phyloP scores from a whole-genome alignment of 2,888 invertebrate genomes.

The Allacma fusca region DNA sequence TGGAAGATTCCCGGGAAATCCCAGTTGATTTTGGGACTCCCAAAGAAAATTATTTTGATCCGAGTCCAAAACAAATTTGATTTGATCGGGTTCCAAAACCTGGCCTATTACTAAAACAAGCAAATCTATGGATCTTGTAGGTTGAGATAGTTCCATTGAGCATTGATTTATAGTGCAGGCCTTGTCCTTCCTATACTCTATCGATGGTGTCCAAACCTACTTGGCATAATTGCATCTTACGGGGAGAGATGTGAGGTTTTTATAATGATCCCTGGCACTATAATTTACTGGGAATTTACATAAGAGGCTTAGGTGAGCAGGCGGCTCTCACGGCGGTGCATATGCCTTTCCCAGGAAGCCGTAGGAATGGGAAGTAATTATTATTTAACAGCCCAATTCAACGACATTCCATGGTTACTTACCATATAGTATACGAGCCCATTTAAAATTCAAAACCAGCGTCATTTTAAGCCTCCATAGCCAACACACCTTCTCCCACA shows the following conservation, averaged over 20 bases:
- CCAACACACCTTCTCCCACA: too few relatives aligned
- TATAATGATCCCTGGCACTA: neutral
- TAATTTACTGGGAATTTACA: neutral
- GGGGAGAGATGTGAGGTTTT: slow-evolving; percentile 3
- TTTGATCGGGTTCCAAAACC: neutral
- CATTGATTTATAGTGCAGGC: neutral
- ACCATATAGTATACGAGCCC: too few relatives aligned
- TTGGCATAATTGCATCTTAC: slow-evolving; percentile 1
- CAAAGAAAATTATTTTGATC: neutral
- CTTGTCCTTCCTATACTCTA: neutral
- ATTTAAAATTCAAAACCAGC: too few relatives aligned
- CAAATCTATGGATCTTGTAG: neutral
- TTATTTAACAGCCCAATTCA: too few relatives aligned
- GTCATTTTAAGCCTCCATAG: too few relatives aligned
- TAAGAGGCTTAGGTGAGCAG: neutral
- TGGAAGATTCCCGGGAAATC: too few relatives aligned
- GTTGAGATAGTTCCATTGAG: neutral
- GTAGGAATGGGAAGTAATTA: too few relatives aligned
- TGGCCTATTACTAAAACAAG: neutral
- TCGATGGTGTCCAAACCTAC: neutral
- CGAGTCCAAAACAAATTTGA: neutral
- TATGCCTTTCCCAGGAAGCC: too few relatives aligned
- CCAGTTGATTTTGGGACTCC: neutral
- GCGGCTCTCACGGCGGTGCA: too few relatives aligned
- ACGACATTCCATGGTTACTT: too few relatives aligned